These are phyloP conservation scores for Rhabdophis nuchalis DNA, from an alignment of 2,797 vertebrate genomes.

Conservation along the genomic window DNA sequence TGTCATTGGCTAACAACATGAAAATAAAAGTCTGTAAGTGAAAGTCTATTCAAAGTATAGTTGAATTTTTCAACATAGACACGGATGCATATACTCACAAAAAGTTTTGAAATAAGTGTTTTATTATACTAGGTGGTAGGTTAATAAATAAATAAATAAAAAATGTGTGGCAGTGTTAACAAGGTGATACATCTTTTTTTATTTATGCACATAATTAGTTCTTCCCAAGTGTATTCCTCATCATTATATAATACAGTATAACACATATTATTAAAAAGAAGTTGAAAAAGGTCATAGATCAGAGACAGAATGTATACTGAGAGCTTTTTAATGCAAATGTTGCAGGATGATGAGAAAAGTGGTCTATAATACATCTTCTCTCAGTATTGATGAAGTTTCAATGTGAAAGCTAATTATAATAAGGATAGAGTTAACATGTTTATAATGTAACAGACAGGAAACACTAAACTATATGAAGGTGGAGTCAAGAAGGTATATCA, in stretches of 20 bases:
- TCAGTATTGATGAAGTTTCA: neutral
- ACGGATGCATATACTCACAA: neutral
- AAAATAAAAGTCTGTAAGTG: neutral
- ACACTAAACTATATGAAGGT: neutral
- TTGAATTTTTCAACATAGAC: neutral
- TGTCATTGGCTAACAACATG: neutral
- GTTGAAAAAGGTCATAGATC: neutral
- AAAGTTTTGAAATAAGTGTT: neutral
- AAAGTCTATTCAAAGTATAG: neutral
- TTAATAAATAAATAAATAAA: neutral
- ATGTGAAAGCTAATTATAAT: neutral
- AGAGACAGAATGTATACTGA: neutral
- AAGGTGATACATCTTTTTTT: neutral
- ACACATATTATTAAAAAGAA: neutral
- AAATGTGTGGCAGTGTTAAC: neutral
- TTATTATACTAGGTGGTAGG: neutral
- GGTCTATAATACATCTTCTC: neutral
- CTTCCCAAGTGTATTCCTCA: neutral
- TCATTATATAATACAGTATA: neutral
- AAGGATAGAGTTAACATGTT: neutral
- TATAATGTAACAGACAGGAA: neutral
- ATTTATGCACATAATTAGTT: neutral
- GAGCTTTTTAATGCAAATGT: neutral
- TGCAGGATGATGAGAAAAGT: neutral
- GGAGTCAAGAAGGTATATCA: neutral